Base-by-base conservation (phyloP, 1,140 invertebrate genomes). In the Cecropterus lyciades region DNA sequence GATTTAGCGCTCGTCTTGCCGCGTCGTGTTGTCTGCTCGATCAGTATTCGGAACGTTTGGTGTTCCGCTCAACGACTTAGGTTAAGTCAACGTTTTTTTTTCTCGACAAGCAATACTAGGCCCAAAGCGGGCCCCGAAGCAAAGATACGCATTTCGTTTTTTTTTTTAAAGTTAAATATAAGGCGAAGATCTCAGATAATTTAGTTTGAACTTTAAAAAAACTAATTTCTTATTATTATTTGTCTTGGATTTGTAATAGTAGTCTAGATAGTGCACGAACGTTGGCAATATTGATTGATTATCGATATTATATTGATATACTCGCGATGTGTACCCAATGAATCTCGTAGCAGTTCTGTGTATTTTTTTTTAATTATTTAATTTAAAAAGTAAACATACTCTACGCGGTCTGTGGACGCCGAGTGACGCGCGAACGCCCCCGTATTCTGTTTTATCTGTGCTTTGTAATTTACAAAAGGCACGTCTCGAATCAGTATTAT, bases 101-200 rank as follows among this genome's bases (percentile, higher is more conserved):
- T 51, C 53, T 64, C 51, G 59, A 63, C 59, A 76, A 80, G 73
- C 77, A 77, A 79, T 79, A 79, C 60, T 49, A 60, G 60, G 69
- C 74, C 79, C 79, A 73, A 53, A 63, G 66, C 75, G 79, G 77
- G 80, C 62, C 75, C 69, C 66, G 68, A 72, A 65, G 78, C 81
- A 75, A 84, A 82, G 77, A 81, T 80, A 69, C 73, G 80, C 82
- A 80, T 82, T 82, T 82, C 71, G 63, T 77, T 77, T 72, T 71
- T 70, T 71, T 69, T 73, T 70, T 77, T 78, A 67, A 73, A 70
- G 65, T 55, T 79, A 70, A 77, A 59, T 75, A 68, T 84, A 89
- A 91, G 84, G 73, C 79, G 85, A 80, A 85, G 85, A 91, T 91
- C 88, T 91, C 88, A 91, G 80, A 82, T 91, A 87, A 82, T 88